phyloP scores from a whole-genome alignment of 2,888 invertebrate genomes.

The Pristionchus entomophagus region DNA sequence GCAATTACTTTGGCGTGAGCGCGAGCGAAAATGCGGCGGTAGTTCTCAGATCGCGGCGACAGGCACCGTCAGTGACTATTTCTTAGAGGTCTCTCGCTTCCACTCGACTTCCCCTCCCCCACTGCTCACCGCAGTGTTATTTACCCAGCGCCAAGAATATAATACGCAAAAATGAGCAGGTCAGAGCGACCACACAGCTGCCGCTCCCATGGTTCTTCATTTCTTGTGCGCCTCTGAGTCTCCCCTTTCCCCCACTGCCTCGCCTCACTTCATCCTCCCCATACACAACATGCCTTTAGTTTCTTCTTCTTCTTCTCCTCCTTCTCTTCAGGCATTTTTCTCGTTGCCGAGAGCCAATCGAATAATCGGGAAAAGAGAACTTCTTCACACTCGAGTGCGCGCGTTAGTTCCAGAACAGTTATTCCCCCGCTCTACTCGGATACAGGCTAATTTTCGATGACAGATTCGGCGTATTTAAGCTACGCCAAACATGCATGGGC shows the following conservation, averaged over 20 bases:
- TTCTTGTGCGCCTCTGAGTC: neutral
- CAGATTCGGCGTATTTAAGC: too few species aligned
- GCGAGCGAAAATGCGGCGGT: neutral
- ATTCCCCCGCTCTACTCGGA: neutral
- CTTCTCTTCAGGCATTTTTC: neutral
- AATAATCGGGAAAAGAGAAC: neutral
- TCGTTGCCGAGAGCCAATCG: neutral
- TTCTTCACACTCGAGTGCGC: neutral
- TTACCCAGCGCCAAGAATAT: constrained; percentile 14
- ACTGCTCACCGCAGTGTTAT: neutral
- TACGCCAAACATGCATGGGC: too few species aligned
- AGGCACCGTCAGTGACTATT: neutral
- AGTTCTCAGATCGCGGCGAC: neutral
- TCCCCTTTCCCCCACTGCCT: neutral
- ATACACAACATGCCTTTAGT: too few species aligned
- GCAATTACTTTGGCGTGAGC: too few species aligned
- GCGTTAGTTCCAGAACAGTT: neutral
- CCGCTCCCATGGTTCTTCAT: constrained; percentile 21
- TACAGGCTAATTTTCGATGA: neutral
- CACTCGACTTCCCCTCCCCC: neutral
- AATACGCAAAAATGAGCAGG: neutral
- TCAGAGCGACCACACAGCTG: neutral
- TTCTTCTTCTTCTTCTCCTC: constrained; percentile 25
- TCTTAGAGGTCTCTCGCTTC: neutral
- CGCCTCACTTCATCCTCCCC: too few species aligned